Base-by-base conservation (phyloP, 2,113 vertebrate genomes). In the Phoenicopterus ruber region DNA sequence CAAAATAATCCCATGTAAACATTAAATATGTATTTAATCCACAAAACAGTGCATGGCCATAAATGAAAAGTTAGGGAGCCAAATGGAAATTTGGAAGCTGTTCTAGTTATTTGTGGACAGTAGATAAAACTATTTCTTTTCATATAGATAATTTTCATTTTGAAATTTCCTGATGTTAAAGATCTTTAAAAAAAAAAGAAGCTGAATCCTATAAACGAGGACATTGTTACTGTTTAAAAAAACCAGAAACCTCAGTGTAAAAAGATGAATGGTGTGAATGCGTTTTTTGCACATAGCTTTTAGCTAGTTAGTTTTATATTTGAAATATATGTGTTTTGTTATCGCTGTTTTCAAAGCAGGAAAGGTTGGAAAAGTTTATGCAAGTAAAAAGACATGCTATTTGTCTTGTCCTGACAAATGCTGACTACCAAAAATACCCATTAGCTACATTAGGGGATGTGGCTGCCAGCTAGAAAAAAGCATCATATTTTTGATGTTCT, bases 331-430 rank as follows among this genome's bases (percentile, higher is more conserved):
- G 6, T 32, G n/a, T 67, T 93, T 72, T 79, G 6, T 61, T 83
- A 61, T 24, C 52, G 32, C 11, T 86, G 16, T 76, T 91, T 94
- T 72, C 49, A 86, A 65, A 82, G 49, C 36, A 65, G 62, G 36
- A 72, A 58, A 70, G 46, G 58, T 86, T 95, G 88, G 79, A 83
- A 88, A 92, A 95, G 70, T 96, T 90, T 92, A 65, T 90, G 36
- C 17, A 80, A 69, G 71, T 90, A 77, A 73, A 89, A 87, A 95
- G 46, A 50, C 59, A 50, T 80, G 67, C 59, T 73, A 59, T 97
- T 95, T 93, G 66, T 97, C 96, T 90, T 95, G n/a, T 80, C 87
- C 46, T 96, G 82, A 90, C 71, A 86, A 93, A 93, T 92, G 71
- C 58, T 90, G 79, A 94, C 90, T 95, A 93, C 44, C 32, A 73